Conservation (phyloP, 2,113 vertebrate species). For the Psephotus haematonotus region DNA sequence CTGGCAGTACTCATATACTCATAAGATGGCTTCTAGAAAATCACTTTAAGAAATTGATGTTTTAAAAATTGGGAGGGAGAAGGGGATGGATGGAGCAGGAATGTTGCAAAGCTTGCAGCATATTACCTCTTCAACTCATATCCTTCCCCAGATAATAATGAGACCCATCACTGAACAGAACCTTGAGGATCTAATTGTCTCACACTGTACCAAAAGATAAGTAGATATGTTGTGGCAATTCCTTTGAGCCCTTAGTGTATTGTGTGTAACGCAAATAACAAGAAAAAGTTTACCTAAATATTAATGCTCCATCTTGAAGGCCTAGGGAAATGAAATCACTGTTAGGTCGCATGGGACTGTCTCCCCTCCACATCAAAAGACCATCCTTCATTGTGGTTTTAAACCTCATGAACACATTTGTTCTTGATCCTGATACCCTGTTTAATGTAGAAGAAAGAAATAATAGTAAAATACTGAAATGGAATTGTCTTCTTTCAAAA, state of each 20-base stretch:
- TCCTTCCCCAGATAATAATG: not conserved
- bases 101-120: not conserved
- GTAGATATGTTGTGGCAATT: not conserved
- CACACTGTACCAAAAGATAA: not conserved
- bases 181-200: not conserved
- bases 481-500: not conserved
- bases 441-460: not conserved
- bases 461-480: not conserved
- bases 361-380: constrained; percentile 91
- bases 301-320: constrained; percentile 85
- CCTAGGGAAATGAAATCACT: constrained; percentile 94
- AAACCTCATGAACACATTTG: constrained; percentile 91
- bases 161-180: not conserved
- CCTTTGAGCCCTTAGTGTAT: not conserved
- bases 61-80: not conserved
- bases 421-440: constrained; percentile 90
- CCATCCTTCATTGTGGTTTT: constrained; percentile 91
- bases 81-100: not conserved
- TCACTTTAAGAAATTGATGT: rapidly evolving
- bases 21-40: not conserved
- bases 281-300: constrained; percentile 84
- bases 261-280: not conserved
- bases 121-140: not conserved
- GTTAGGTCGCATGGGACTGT: constrained; percentile 86
- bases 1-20: rapidly evolving